A percentile compares a stretch with the other conserved stretches of the same genome.
Conservation (phyloP, 1,140 invertebrate species). For the Drosophila rhopaloa region DNA sequence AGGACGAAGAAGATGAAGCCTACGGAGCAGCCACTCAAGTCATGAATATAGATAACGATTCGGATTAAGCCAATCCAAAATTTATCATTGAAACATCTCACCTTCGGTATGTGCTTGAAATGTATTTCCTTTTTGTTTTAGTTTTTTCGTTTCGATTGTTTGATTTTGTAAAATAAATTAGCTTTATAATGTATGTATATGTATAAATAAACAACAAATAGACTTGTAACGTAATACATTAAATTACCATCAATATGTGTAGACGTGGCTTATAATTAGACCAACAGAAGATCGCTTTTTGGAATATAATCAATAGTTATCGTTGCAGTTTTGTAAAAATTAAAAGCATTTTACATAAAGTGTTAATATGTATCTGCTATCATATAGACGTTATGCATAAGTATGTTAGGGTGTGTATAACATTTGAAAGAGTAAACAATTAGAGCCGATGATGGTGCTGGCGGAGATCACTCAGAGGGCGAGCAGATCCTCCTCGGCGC, state of each 20-base stretch:
- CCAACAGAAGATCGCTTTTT: conserved; percentile 69
- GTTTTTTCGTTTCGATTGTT: conserved; percentile 50
- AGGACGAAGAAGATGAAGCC: conserved; percentile 29
- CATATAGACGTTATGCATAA: conserved; percentile 63
- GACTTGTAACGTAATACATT: conserved; percentile 76
- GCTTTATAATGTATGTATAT: conserved; percentile 71
- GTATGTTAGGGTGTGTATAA: conserved; percentile 71
- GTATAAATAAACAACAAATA: conserved; percentile 83
- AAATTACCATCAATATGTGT: conserved; percentile 70
- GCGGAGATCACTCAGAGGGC: conserved; percentile 69
- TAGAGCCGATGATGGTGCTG: conserved; percentile 28
- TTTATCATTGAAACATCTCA: neutral
- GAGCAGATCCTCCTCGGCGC: conserved; percentile 74
- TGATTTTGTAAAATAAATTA: conserved; percentile 77
- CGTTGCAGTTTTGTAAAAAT: conserved; percentile 54
- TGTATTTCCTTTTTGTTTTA: conserved; percentile 38
- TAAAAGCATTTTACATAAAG: conserved; percentile 66
- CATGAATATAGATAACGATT: conserved; percentile 13
- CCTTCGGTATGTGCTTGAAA: conserved; percentile 45
- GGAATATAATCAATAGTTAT: conserved; percentile 74
- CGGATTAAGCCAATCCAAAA: neutral
- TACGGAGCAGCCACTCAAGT: conserved; percentile 48
- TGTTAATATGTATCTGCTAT: conserved; percentile 64
- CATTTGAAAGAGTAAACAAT: conserved; percentile 78
- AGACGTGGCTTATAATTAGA: conserved; percentile 67